phyloP scores from a whole-genome alignment of 2,888 invertebrate species.

The Apamea sordens region DNA sequence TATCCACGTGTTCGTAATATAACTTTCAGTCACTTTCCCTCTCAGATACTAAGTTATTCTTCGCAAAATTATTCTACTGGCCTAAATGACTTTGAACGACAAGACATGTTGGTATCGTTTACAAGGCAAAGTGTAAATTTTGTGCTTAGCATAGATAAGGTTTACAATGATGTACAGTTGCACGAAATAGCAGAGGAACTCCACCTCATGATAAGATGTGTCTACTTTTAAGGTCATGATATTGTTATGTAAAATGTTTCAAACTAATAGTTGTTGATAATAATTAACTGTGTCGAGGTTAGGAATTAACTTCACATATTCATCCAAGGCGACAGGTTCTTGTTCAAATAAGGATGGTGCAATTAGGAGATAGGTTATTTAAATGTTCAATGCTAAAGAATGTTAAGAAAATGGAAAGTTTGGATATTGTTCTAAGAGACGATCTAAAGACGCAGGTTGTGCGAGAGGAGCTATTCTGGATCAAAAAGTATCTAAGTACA shows the following conservation, averaged over 20 bases:
- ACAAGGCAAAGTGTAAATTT: slow-evolving; percentile 18
- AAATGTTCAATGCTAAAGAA: background rate
- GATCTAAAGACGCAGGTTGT: background rate
- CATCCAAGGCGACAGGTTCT: background rate
- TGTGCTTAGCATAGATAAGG: slow-evolving; percentile 51
- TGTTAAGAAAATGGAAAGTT: background rate
- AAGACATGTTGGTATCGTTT: slow-evolving; percentile 20
- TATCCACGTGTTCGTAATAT: background rate
- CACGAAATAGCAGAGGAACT: slow-evolving; percentile 18
- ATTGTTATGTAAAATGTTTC: slow-evolving; percentile 6
- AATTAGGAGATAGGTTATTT: background rate
- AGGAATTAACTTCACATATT: slow-evolving; percentile 10
- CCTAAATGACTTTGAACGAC: slow-evolving; percentile 43
- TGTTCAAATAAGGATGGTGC: background rate
- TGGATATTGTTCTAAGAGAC: background rate
- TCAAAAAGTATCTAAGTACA: background rate
- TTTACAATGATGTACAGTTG: slow-evolving; percentile 1
- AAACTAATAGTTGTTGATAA: background rate
- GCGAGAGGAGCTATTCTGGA: background rate
- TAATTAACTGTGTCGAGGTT: background rate
- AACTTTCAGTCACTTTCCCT: background rate
- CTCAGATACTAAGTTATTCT: background rate
- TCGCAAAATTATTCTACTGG: slow-evolving; percentile 16
- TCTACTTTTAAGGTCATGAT: slow-evolving; percentile 35
- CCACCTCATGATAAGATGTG: slow-evolving; percentile 35